phyloP scores from a whole-genome alignment of 2,113 vertebrate genomes.

The Vulpes lagopus region DNA sequence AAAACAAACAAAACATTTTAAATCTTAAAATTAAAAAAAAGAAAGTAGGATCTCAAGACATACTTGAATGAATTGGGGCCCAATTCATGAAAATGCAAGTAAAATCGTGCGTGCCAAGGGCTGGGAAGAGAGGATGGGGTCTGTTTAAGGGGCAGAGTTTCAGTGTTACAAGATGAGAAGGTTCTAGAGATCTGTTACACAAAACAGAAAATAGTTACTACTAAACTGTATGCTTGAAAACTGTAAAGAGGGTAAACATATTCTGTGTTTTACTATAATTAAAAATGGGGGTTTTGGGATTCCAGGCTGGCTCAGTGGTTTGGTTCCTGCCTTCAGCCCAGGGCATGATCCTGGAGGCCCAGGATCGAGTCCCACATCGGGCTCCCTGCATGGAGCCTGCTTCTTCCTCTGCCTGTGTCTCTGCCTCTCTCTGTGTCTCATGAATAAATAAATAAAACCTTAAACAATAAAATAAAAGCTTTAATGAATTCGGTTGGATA shows the following conservation, averaged over 20 bases:
- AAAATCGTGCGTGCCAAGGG: too few species aligned
- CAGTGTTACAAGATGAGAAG: neutral
- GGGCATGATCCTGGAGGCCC: too few species aligned
- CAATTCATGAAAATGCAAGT: neutral
- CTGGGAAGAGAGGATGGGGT: neutral
- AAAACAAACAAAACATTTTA: neutral
- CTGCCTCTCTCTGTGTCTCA: too few species aligned
- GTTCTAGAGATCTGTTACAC: neutral
- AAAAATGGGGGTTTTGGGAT: neutral
- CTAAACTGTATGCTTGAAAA: neutral
- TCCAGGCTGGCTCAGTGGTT: too few species aligned
- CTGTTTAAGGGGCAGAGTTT: neutral
- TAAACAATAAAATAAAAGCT: neutral
- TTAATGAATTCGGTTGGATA: neutral
- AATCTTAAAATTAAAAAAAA: neutral
- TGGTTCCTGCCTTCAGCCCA: too few species aligned
- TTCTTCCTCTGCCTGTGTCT: neutral
- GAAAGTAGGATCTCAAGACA: neutral
- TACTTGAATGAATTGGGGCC: neutral
- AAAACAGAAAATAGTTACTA: too few species aligned
- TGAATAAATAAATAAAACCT: neutral
- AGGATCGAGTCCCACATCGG: too few species aligned
- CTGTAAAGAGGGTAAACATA: neutral
- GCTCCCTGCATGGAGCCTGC: too few species aligned
- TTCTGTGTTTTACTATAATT: neutral